These are phyloP conservation scores for Hemicordylus capensis DNA, from an alignment of 2,113 vertebrate genomes.

Conservation along the genomic window DNA sequence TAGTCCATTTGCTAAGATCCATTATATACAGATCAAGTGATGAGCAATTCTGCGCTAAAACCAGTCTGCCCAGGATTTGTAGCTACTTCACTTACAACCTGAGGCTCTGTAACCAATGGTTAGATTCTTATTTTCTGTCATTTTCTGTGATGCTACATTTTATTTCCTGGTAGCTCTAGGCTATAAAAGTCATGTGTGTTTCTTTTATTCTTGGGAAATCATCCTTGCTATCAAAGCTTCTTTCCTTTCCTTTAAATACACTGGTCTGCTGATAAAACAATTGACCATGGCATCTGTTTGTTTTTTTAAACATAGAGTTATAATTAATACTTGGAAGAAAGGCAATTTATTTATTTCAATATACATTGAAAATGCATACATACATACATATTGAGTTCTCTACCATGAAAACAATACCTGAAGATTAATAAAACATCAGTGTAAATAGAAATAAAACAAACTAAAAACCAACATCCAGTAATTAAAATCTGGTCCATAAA, in stretches of 20 bases:
- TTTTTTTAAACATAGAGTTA: not conserved
- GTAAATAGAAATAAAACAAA: not conserved
- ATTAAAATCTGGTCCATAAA: not conserved
- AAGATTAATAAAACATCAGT: not conserved
- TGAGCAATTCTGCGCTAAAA: conserved; percentile 6
- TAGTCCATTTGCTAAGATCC: conserved; percentile 45
- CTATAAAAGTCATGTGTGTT: conserved; percentile 15
- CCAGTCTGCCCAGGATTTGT: conserved; percentile 28
- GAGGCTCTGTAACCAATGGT: conserved; percentile 48
- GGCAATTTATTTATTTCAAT: not conserved
- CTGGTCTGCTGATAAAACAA: not conserved
- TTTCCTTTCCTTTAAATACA: not conserved
- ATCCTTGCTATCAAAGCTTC: conserved; percentile 17
- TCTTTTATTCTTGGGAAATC: conserved; percentile 20
- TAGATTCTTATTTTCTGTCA: not conserved
- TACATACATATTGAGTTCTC: too few relatives aligned
- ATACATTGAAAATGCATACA: too few relatives aligned
- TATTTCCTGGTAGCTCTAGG: conserved; percentile 17
- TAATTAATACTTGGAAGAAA: not conserved
- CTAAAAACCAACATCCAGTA: not conserved
- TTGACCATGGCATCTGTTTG: not conserved
- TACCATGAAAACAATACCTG: not conserved
- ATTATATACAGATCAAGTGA: conserved; percentile 41
- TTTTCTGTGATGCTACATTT: not conserved
- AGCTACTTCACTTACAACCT: conserved; percentile 49